phyloP scores from a whole-genome alignment of 2,113 vertebrate species.

The Oenanthe oenanthe region DNA sequence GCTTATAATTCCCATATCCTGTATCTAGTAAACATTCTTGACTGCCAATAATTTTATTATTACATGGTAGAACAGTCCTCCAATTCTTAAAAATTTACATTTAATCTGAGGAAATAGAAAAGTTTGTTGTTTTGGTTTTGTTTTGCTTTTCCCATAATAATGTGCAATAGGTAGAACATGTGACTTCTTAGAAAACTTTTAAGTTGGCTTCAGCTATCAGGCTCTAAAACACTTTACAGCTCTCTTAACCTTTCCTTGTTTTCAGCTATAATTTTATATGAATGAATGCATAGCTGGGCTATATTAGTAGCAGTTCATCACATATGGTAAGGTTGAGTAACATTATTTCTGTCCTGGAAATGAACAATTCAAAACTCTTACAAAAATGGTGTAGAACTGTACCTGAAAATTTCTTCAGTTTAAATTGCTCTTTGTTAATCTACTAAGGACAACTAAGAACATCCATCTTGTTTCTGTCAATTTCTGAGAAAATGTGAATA shows the following conservation, averaged over 20 bases:
- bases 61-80: neutral
- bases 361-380: neutral
- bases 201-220: neutral
- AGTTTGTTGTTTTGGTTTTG: neutral
- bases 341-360: neutral
- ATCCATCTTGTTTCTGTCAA: neutral
- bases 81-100: neutral
- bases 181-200: neutral
- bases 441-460: constrained; percentile 6
- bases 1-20: neutral
- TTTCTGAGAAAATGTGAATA: constrained; percentile 39
- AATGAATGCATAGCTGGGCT: neutral
- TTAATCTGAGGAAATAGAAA: neutral
- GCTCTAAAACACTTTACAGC: neutral
- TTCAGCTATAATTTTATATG: neutral
- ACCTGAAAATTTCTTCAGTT: neutral
- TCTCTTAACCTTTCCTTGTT: neutral
- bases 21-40: neutral
- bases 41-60: neutral
- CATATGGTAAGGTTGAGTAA: neutral
- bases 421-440: neutral
- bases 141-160: neutral
- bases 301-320: neutral
- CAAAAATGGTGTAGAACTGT: neutral
- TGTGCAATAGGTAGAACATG: neutral